Evolutionary conservation across 2,888 invertebrate species (phyloP), one percentile per base, ranked within the genome.

Genomic region (Euplagia quadripunctaria): DNA sequence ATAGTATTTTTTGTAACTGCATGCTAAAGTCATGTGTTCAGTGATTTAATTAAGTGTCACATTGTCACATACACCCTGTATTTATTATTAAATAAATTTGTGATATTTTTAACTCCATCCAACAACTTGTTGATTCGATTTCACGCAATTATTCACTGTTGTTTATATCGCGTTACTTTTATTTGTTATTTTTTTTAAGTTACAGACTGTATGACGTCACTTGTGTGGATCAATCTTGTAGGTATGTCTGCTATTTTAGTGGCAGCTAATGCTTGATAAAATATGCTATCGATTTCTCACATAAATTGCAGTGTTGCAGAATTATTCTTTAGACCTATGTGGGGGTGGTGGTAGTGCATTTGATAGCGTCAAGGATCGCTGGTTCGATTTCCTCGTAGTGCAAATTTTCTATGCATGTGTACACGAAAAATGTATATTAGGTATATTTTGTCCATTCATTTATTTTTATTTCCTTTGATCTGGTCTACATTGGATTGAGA

Each of bases 51-150:
- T n/a, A n/a, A 31, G 31, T 31, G 31, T 31, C 31, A 31, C 31
- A 31, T 31, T 31, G 31, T 31, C 31, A 31, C 31, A 31, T 31
- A 31, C 31, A 31, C 31, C 43, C 6, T 46, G 9, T 46, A 8
- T 49, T 20, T n/a, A 63, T 80, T 70, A 64, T 78, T 81, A 74
- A 75, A 73, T 41, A 77, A 77, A 77, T 75, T 84, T 90, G 91
- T 91, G 91, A 91, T 90, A 90, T 87, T 85, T 88, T 85, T 58
- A 80, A 86, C 79, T 90, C 89, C 91, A 90, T 90, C 90, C 91
- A 89, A 86, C 85, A 87, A 84, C 76, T 85, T 84, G 84, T 87
- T 87, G 82, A 84, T 77, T 86, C 82, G 83, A 79, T 82, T 80
- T 73, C 72, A 79, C 81, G 69, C 75, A 80, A 80, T 84, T 78